A percentile compares a stretch with the other conserved stretches of the same genome.
These are phyloP conservation scores for Pseudomyrmex cubaensis DNA, from an alignment of 1,140 invertebrate species.

Conservation along the genomic window DNA sequence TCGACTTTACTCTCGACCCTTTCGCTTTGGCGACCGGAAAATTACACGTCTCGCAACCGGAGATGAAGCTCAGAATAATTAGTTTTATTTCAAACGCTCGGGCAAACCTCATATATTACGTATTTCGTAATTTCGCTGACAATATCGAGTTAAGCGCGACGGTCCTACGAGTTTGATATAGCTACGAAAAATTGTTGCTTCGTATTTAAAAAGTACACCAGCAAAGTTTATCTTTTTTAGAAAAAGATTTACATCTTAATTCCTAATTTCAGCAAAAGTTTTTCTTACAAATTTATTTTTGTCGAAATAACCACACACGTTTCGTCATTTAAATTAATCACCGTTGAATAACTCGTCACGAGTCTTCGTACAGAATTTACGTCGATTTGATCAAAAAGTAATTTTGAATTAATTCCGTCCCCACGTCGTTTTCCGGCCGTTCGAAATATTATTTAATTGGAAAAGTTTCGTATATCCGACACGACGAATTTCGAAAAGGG, in stretches of 20 bases:
- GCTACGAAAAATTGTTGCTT: no score
- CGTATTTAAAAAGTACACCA: no score
- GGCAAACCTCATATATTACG: constrained; percentile 2
- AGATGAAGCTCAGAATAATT: constrained; percentile 26
- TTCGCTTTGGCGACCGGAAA: not conserved
- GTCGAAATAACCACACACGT: no score
- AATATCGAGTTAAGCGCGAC: no score
- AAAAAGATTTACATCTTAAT: no score
- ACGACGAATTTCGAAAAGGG: not conserved
- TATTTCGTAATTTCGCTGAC: not conserved
- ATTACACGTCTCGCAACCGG: not conserved
- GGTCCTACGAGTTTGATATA: no score
- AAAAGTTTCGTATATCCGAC: constrained; percentile 26
- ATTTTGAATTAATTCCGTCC: no score
- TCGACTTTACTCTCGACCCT: constrained; percentile 7
- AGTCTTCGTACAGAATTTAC: not conserved
- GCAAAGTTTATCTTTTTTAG: no score
- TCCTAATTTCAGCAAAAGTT: no score
- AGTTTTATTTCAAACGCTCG: constrained; percentile 28
- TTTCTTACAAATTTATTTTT: no score
- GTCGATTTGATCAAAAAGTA: not conserved
- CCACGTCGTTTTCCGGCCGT: no score
- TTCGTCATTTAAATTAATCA: not conserved
- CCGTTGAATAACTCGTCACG: not conserved
- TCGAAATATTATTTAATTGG: constrained; percentile 50